These are phyloP conservation scores for Linnaemya vulpina DNA, from an alignment of 2,888 invertebrate species.

Conservation along the genomic window DNA sequence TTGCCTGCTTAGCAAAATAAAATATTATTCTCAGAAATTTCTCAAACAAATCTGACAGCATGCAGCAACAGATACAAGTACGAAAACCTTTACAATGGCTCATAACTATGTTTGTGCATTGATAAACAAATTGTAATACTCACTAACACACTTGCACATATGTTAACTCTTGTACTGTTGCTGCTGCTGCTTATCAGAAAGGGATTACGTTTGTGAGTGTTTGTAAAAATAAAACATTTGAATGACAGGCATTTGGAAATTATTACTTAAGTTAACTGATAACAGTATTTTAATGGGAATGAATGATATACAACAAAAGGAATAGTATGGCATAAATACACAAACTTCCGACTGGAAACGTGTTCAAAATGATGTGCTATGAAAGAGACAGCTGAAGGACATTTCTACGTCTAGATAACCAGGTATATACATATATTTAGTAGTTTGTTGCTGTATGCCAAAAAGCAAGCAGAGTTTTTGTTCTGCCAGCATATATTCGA, in stretches of 20 bases:
- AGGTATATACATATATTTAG: neutral
- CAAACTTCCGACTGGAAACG: slow-evolving; percentile 50
- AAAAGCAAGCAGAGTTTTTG: too few species aligned
- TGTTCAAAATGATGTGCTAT: neutral
- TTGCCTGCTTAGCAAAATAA: slow-evolving; percentile 19
- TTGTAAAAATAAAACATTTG: slow-evolving; percentile 10
- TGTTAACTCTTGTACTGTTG: neutral
- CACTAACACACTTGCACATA: neutral
- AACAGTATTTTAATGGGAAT: slow-evolving; percentile 2
- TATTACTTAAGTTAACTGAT: slow-evolving; percentile 24
- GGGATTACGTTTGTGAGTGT: neutral
- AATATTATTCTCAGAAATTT: slow-evolving; percentile 1
- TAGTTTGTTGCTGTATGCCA: too few species aligned
- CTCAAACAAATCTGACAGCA: neutral
- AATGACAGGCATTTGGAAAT: slow-evolving; percentile 24
- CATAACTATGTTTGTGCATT: neutral
- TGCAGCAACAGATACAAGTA: neutral
- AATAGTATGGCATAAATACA: slow-evolving; percentile 41
- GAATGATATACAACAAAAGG: slow-evolving; percentile 12
- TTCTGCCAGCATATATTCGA: too few species aligned
- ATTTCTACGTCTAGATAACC: neutral
- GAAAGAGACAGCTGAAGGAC: neutral
- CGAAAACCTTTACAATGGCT: neutral
- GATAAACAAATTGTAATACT: neutral
- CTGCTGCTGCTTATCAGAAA: slow-evolving; percentile 16